phyloP scores from a whole-genome alignment of 2,888 invertebrate species.

The Sturmia bella region DNA sequence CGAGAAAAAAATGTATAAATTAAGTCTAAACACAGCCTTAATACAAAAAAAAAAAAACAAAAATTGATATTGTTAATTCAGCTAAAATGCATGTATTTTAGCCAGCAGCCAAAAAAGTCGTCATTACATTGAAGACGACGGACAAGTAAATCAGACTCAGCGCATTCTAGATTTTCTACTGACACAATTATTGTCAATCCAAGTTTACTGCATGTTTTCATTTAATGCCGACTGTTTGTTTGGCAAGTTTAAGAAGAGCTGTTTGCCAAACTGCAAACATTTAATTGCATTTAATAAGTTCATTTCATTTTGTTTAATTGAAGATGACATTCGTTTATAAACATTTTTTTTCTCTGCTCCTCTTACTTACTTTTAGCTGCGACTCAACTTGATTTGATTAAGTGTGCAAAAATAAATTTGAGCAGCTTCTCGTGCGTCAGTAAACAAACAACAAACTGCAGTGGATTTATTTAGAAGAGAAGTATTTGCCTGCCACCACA shows the following conservation, averaged over 20 bases:
- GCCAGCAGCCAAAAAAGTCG: conserved; percentile 21
- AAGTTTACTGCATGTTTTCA: conserved; percentile 34
- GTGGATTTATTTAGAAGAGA: neutral
- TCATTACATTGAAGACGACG: conserved; percentile 24
- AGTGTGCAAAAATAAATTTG: neutral
- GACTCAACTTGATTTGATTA: conserved; percentile 36
- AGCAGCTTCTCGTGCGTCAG: neutral
- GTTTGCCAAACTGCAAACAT: conserved; percentile 47
- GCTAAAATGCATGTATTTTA: too few species aligned
- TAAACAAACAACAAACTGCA: neutral
- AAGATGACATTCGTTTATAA: conserved; percentile 56
- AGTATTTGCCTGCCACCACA: conserved; percentile 6
- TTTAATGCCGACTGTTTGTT: conserved; percentile 6
- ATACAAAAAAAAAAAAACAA: neutral
- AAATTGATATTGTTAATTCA: conserved; percentile 21
- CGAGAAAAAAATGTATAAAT: neutral
- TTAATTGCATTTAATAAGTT: conserved; percentile 63
- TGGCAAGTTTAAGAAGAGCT: conserved; percentile 27
- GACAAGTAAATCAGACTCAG: neutral
- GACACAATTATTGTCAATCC: conserved; percentile 65
- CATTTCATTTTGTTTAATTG: conserved; percentile 64
- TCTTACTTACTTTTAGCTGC: neutral
- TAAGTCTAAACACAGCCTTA: neutral
- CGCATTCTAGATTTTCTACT: conserved; percentile 33
- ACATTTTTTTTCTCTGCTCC: neutral